Conservation (phyloP, 2,888 invertebrate genomes). For the Horisme vitalbata region DNA sequence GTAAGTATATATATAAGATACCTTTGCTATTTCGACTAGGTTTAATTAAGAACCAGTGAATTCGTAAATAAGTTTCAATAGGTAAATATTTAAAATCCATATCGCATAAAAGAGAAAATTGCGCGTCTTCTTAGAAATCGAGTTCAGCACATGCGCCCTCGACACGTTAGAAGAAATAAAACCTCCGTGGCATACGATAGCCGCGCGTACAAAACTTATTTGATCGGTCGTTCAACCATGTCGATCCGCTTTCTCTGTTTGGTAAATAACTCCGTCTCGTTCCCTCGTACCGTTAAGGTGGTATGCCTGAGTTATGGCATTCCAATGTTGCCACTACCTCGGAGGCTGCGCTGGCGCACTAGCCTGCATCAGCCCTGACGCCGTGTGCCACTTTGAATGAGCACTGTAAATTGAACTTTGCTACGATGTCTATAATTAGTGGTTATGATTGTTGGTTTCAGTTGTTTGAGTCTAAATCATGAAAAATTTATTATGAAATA, state of each 20-base stretch:
- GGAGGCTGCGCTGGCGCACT: slow-evolving; percentile 67
- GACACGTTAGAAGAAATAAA: slow-evolving; percentile 75
- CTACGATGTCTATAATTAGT: neutral
- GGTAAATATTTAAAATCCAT: slow-evolving; percentile 32
- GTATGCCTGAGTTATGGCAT: slow-evolving; percentile 80
- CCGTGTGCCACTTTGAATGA: slow-evolving; percentile 8
- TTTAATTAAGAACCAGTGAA: too few relatives aligned
- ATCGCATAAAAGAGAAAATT: slow-evolving; percentile 42
- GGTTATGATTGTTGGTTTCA: too few relatives aligned
- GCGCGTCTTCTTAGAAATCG: slow-evolving; percentile 64
- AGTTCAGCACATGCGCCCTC: slow-evolving; percentile 60
- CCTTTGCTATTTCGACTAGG: too few relatives aligned
- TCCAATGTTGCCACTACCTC: slow-evolving; percentile 75
- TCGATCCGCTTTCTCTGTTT: slow-evolving; percentile 55
- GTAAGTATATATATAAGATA: too few relatives aligned
- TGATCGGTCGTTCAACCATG: slow-evolving; percentile 83
- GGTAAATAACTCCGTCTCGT: slow-evolving; percentile 52
- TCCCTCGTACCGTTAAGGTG: slow-evolving; percentile 78
- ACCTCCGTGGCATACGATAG: slow-evolving; percentile 75
- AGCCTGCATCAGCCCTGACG: slow-evolving; percentile 36
- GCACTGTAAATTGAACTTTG: slow-evolving; percentile 6
- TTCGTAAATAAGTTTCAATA: too few relatives aligned
- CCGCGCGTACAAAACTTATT: slow-evolving; percentile 78
- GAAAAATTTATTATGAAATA: too few relatives aligned
- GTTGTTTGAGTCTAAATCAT: too few relatives aligned